These are phyloP conservation scores for Mesitornis unicolor DNA, from an alignment of 2,113 vertebrate species.

Conservation along the genomic window DNA sequence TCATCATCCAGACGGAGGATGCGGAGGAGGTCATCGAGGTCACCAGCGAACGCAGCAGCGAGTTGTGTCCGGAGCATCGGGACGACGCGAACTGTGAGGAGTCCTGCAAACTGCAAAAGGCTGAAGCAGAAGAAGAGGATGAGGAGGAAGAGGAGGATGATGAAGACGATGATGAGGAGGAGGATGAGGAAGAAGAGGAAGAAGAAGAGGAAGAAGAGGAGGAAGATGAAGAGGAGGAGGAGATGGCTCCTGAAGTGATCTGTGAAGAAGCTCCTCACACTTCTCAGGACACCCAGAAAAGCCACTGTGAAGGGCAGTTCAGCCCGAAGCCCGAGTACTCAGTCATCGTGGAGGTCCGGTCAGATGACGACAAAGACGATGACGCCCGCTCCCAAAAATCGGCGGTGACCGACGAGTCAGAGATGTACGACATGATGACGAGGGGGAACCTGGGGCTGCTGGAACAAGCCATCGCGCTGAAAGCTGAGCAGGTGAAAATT, in stretches of 20 bases:
- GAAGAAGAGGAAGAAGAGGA: slow-evolving; percentile 69
- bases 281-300: slow-evolving; percentile 66
- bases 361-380: slow-evolving; percentile 84
- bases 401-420: slow-evolving; percentile 85
- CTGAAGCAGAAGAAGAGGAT: slow-evolving; percentile 66
- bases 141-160: slow-evolving; percentile 53
- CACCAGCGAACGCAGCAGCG: slow-evolving; percentile 67
- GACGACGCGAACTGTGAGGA: not conserved
- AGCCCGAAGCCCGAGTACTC: slow-evolving; percentile 76
- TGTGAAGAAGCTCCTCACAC: slow-evolving; percentile 60
- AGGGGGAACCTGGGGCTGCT: slow-evolving; percentile 93
- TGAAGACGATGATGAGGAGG: slow-evolving; percentile 54
- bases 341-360: slow-evolving; percentile 84
- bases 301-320: slow-evolving; percentile 71
- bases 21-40: slow-evolving; percentile 75
- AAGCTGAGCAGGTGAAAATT: slow-evolving; percentile 91
- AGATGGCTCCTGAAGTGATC: slow-evolving; percentile 56
- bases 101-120: slow-evolving; percentile 61
- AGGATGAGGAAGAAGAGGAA: slow-evolving; percentile 64
- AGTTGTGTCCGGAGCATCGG: slow-evolving; percentile 45
- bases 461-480: slow-evolving; percentile 96
- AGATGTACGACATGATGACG: slow-evolving; percentile 95
- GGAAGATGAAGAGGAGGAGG: slow-evolving; percentile 70
- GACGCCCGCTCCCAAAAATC: slow-evolving; percentile 88
- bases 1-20: slow-evolving; percentile 75